Evolutionary conservation across 2,888 invertebrate genomes (phyloP).

Genomic region (Trissonchulus sp.): DNA sequence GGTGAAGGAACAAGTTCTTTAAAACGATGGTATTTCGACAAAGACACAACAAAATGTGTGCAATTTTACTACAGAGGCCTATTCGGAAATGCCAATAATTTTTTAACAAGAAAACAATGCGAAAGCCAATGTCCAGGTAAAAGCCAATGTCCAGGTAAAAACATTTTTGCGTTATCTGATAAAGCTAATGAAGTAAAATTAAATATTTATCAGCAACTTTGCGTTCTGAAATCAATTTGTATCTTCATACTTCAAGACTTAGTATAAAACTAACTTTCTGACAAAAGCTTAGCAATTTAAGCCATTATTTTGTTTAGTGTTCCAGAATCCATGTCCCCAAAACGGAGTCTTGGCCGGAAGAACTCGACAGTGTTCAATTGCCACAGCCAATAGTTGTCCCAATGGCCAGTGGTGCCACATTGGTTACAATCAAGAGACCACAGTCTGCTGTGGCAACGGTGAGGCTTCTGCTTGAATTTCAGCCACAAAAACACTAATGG

Average conservation of each 20-base stretch:
- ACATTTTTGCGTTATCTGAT: too few relatives aligned
- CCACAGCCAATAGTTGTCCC: conserved; percentile 32
- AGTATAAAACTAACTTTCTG: too few relatives aligned
- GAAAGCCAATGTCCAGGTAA: conserved; percentile 32
- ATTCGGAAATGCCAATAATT: conserved; percentile 33
- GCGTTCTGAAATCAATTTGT: too few relatives aligned
- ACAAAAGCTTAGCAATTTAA: too few relatives aligned
- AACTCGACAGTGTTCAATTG: conserved; percentile 16
- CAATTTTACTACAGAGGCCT: conserved; percentile 41
- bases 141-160: too few relatives aligned
- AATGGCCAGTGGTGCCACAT: conserved; percentile 35
- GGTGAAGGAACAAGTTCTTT: too few relatives aligned
- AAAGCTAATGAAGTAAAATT: too few relatives aligned
- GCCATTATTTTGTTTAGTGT: too few relatives aligned
- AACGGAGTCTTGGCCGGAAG: neutral
- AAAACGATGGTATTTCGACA: conserved; percentile 42
- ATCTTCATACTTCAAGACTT: too few relatives aligned
- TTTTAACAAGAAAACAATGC: conserved; percentile 31
- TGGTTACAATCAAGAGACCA: conserved; percentile 33
- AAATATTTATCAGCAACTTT: too few relatives aligned
- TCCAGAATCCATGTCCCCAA: conserved; percentile 32
- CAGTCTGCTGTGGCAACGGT: conserved; percentile 37
- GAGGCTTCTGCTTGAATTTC: too few relatives aligned
- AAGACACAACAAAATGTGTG: conserved; percentile 36
- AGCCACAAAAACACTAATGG: too few relatives aligned